These are phyloP conservation scores for Propithecus deckenii DNA, from an alignment of 2,797 vertebrate genomes.

Conservation along the genomic window DNA sequence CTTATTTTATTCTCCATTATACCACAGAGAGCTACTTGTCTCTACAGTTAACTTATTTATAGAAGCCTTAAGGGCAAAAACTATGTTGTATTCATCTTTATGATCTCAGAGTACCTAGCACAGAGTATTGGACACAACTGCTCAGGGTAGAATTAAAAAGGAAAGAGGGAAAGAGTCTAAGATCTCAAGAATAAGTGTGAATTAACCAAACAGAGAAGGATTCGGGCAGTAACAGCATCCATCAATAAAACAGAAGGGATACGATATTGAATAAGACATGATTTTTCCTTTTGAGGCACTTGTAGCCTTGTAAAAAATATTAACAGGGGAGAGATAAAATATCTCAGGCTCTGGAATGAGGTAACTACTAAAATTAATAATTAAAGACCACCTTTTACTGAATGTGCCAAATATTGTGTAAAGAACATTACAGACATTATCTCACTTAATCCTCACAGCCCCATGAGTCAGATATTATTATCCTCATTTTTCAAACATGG, in stretches of 20 bases:
- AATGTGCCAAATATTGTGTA: constrained; percentile 15
- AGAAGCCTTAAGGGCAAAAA: neutral
- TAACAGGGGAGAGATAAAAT: neutral
- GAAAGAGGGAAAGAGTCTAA: neutral
- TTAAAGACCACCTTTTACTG: constrained; percentile 49
- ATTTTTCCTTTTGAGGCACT: neutral
- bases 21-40: neutral
- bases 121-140: neutral
- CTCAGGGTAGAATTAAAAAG: neutral
- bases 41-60: constrained; percentile 37
- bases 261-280: neutral
- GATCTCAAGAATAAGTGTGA: neutral
- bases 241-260: neutral
- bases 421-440: constrained; percentile 50
- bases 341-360: neutral
- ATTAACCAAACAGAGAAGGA: neutral
- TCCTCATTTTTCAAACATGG: constrained; percentile 30
- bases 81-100: constrained; percentile 18
- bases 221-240: neutral
- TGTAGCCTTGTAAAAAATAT: neutral
- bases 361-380: constrained; percentile 54
- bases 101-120: neutral
- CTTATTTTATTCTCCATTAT: neutral
- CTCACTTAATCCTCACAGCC: constrained; percentile 33
- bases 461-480: constrained; percentile 28